Conservation (phyloP, 2,113 vertebrate species). For the Phrynocephalus versicolor region DNA sequence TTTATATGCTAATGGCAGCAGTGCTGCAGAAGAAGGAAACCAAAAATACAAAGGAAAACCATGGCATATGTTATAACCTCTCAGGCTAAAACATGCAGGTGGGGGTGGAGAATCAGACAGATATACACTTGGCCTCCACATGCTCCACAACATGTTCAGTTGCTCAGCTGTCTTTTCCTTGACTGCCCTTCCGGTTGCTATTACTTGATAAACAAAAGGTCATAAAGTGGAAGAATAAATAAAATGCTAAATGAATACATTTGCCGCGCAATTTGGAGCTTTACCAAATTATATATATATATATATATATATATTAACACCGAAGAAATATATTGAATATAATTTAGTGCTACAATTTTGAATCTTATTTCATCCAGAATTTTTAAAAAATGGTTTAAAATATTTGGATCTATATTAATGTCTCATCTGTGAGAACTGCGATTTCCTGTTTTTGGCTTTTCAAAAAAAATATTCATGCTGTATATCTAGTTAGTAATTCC, state of each 20-base stretch:
- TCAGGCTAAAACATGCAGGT: neutral
- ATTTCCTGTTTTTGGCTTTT: too few species aligned
- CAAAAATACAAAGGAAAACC: conserved; percentile 40
- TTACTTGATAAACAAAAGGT: conserved; percentile 47
- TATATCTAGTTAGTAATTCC: too few species aligned
- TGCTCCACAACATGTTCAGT: conserved; percentile 44
- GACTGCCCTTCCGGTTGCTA: conserved; percentile 32
- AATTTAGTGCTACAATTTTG: neutral
- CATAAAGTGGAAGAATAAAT: conserved; percentile 43
- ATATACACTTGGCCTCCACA: conserved; percentile 25
- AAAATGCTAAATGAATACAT: conserved; percentile 43
- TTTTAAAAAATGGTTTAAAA: too few species aligned
- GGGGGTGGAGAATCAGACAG: neutral
- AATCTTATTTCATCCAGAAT: too few species aligned
- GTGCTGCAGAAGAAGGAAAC: conserved; percentile 29
- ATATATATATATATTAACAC: neutral
- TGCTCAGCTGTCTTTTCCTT: conserved; percentile 49
- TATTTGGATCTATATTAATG: too few species aligned
- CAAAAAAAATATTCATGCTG: too few species aligned
- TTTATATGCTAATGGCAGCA: neutral
- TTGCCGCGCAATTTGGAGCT: neutral
- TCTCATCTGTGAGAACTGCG: too few species aligned
- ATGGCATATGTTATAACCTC: conserved; percentile 37
- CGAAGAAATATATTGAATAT: neutral
- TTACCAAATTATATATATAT: too few species aligned